phyloP scores from a whole-genome alignment of 2,888 invertebrate species.

The Ctenicera cuprea region DNA sequence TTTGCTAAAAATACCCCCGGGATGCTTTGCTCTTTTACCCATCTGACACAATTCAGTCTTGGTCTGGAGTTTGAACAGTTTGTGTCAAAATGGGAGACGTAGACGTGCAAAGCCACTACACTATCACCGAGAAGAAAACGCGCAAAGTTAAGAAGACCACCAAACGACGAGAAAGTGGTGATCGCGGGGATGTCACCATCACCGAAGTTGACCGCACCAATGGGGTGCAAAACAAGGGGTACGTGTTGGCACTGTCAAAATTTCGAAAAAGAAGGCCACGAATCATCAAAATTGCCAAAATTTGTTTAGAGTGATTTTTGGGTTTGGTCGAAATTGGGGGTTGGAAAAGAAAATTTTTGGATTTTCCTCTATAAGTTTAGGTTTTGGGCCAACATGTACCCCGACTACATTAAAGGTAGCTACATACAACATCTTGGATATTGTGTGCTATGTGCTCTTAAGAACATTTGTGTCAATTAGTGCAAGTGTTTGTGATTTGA shows the following conservation, averaged over 20 bases:
- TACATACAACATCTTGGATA: conserved; percentile 50
- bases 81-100: conserved; percentile 88
- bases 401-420: conserved; percentile 71
- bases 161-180: conserved; percentile 85
- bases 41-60: conserved; percentile 66
- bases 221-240: conserved; percentile 83
- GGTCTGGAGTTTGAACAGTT: conserved; percentile 59
- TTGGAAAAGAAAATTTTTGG: neutral
- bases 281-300: conserved; percentile 6
- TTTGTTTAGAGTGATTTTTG: conserved; percentile 3
- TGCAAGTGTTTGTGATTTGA: conserved; percentile 9
- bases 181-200: conserved; percentile 87
- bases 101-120: conserved; percentile 90
- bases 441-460: conserved; percentile 63
- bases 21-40: conserved; percentile 66
- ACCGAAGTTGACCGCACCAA: conserved; percentile 84
- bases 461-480: neutral
- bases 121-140: conserved; percentile 89
- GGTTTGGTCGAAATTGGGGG: neutral
- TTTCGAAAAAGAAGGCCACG: no score
- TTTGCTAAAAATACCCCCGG: conserved; percentile 71
- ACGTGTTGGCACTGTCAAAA: conserved; percentile 80
- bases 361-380: no score
- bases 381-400: conserved; percentile 71
- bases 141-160: conserved; percentile 94